phyloP scores from a whole-genome alignment of 2,888 invertebrate genomes.

The Nebria salina region DNA sequence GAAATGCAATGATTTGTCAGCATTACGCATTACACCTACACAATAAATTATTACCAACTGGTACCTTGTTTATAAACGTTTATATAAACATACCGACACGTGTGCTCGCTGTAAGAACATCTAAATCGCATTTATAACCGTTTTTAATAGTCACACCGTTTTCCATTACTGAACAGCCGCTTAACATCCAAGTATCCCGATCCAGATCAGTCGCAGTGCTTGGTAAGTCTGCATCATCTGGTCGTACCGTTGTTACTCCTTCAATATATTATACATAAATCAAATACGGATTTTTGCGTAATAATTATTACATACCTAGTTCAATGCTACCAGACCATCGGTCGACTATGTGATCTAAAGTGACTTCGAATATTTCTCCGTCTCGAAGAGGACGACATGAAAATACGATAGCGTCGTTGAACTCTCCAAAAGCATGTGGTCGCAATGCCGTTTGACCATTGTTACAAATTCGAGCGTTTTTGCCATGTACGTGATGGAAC shows the following conservation, averaged over 20 bases:
- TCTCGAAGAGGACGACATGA: conserved; percentile 88
- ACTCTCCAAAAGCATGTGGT: conserved; percentile 89
- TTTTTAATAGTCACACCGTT: conserved; percentile 87
- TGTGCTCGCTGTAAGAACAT: conserved; percentile 80
- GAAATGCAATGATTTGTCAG: conserved; percentile 86
- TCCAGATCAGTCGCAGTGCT: conserved; percentile 92
- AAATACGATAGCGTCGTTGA: conserved; percentile 93
- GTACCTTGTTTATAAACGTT: neutral
- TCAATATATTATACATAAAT: conserved; percentile 36
- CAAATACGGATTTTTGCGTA: neutral
- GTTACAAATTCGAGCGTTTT: conserved; percentile 86
- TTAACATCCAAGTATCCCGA: conserved; percentile 92
- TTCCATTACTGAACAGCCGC: conserved; percentile 91
- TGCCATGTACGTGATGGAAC: conserved; percentile 90
- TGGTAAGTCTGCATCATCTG: conserved; percentile 87
- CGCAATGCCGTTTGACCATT: conserved; percentile 86
- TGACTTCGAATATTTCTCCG: conserved; percentile 91
- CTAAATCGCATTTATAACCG: conserved; percentile 87
- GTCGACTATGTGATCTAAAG: conserved; percentile 89
- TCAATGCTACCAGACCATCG: conserved; percentile 94
- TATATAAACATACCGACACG: conserved; percentile 70
- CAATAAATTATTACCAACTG: neutral
- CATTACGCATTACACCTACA: conserved; percentile 82
- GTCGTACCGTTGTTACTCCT: conserved; percentile 89
- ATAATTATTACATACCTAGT: conserved; percentile 68